phyloP scores from a whole-genome alignment of 2,113 vertebrate species.

The Todiramphus saurophagus region DNA sequence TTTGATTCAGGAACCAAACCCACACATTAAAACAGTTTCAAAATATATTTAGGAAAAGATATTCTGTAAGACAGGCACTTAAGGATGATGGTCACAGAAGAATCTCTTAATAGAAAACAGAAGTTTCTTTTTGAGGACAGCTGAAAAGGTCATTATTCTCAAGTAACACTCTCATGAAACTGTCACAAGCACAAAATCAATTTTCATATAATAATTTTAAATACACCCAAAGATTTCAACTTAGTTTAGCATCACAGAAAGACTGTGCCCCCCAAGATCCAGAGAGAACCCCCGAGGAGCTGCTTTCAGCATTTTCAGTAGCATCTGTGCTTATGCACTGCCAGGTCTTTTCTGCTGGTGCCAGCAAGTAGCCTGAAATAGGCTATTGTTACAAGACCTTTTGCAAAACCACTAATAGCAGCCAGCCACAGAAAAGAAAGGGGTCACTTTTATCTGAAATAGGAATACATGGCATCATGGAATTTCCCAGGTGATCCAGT shows the following conservation, averaged over 20 bases:
- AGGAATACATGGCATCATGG: not conserved
- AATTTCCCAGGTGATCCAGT: not conserved
- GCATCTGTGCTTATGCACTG: not conserved
- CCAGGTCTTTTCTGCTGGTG: not conserved
- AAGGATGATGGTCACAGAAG: not conserved
- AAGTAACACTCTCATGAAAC: not conserved
- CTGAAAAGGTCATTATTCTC: not conserved
- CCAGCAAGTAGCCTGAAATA: not conserved
- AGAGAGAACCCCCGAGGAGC: not conserved
- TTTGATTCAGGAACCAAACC: not conserved
- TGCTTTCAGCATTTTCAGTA: not conserved
- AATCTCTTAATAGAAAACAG: not conserved
- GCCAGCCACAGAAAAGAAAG: not conserved
- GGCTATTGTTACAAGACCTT: not conserved
- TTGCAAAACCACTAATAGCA: not conserved
- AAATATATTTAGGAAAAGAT: not conserved
- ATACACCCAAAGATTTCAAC: not conserved
- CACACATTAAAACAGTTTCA: not conserved
- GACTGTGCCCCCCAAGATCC: not conserved
- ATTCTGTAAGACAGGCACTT: not conserved
- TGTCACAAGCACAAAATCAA: not conserved
- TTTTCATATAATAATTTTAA: not conserved
- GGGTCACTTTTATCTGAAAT: not conserved
- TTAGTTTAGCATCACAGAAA: not conserved
- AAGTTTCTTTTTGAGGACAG: not conserved